Evolutionary conservation across 1,140 invertebrate genomes (phyloP), one percentile per base, ranked within the genome.

Genomic region (Rhopalosiphum maidis): DNA sequence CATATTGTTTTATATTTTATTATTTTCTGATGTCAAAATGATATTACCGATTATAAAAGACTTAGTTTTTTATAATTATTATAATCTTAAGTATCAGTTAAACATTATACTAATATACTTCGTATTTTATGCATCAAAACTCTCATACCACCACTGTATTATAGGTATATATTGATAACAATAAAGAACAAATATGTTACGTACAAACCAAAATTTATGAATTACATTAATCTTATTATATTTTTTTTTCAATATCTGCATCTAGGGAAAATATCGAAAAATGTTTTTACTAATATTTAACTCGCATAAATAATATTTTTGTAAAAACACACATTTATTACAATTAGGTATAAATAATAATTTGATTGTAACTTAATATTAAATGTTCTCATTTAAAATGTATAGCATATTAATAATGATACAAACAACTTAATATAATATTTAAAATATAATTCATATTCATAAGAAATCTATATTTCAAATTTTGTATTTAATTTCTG

Each of bases 391-490:
- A n/a, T 77, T 77, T 77, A 35, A 77, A 77, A 77, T 77, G 30
- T 77, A 77, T 77, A n/a, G 60, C 15, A n/a, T 77, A n/a, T 77
- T 77, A 18, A 68, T n/a, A n/a, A 18, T 5, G 15, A n/a, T 4
- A 68, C 30, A 68, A 5, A 77, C 15, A 77, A 77, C 60, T 77
- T 35, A 77, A 77, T 77, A 77, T 77, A 77, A 77, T 77, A 77
- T 77, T 77, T 68, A 68, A n/a, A 68, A 68, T 68, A n/a, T 68
- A 68, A 68, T 68, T 68, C 60, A 68, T 68, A 68, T 68, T 77
- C 60, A 77, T 77, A 77, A n/a, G 30, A n/a, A 77, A 77, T n/a
- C 30, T 77, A 15, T n/a, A n/a, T 77, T n/a, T 77, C 21, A 77
- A 77, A 77, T 77, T 77, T 77, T n/a, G n/a, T n/a, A n/a, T n/a